Evolutionary conservation across 2,113 vertebrate species (phyloP).

Genomic region (Probosciger aterrimus): DNA sequence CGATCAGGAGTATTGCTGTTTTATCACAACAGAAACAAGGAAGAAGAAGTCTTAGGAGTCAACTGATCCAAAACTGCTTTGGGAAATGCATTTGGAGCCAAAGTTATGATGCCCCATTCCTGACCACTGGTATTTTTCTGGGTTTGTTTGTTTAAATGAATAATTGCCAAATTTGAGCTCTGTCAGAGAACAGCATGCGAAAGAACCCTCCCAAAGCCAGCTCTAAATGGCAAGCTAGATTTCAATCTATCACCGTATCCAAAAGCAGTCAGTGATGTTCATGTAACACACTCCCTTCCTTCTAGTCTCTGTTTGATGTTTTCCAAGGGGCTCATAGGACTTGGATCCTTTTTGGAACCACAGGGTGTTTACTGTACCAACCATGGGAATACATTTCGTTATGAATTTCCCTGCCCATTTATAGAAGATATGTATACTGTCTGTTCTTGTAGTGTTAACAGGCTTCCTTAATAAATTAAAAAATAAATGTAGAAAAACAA

Average conservation of each 20-base stretch:
- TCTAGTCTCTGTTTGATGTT: constrained; percentile 24
- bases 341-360: constrained; percentile 41
- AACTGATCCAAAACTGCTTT: background rate
- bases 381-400: background rate
- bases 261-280: background rate
- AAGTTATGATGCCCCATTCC: background rate
- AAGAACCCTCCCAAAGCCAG: background rate
- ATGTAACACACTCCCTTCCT: background rate
- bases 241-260: constrained; percentile 6
- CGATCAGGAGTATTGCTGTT: background rate
- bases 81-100: background rate
- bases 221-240: background rate
- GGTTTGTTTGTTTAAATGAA: constrained; percentile 34
- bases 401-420: constrained; percentile 33
- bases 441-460: constrained; percentile 39
- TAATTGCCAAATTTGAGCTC: constrained; percentile 13
- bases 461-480: constrained; percentile 58
- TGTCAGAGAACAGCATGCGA: background rate
- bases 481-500: constrained; percentile 60
- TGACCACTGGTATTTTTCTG: background rate
- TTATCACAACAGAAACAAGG: background rate
- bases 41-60: background rate
- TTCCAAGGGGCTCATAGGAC: background rate
- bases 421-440: constrained; percentile 21
- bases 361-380: constrained; percentile 9